Evolutionary conservation across 1,140 invertebrate species (phyloP).

Genomic region (Spodoptera litura): DNA sequence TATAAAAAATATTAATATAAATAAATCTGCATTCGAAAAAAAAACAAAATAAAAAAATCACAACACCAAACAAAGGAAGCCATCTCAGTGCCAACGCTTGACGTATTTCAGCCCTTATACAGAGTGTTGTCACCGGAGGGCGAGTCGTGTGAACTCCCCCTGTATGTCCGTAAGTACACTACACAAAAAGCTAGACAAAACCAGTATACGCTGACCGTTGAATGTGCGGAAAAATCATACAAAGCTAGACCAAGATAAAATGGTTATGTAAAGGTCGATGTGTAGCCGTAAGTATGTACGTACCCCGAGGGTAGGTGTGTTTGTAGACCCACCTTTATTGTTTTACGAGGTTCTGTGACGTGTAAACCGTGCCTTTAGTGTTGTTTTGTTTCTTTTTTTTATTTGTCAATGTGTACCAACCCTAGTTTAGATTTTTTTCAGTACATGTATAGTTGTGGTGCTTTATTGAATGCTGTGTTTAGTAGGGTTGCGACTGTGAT

Average conservation of each 20-base stretch:
- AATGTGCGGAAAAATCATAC: too few species aligned
- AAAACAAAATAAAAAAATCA: not conserved
- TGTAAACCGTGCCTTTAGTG: slow-evolving; percentile 19
- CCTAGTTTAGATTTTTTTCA: slow-evolving; percentile 5
- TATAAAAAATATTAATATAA: too few species aligned
- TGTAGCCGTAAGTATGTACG: not conserved
- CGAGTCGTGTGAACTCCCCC: slow-evolving; percentile 15
- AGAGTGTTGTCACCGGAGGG: slow-evolving; percentile 28
- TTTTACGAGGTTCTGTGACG: slow-evolving; percentile 53
- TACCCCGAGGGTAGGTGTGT: not conserved
- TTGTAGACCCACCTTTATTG: slow-evolving; percentile 55
- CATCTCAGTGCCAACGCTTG: slow-evolving; percentile 10
- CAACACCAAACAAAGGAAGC: not conserved
- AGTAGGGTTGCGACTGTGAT: not conserved
- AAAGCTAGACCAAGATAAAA: too few species aligned
- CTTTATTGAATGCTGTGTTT: not conserved
- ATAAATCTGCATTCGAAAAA: too few species aligned
- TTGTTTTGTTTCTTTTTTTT: slow-evolving; percentile 20
- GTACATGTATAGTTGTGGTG: not conserved
- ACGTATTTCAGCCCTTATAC: slow-evolving; percentile 38
- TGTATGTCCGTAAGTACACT: slow-evolving; percentile 14
- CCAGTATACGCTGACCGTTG: not conserved
- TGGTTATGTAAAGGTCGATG: too few species aligned
- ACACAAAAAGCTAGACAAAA: not conserved
- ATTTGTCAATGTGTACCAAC: not conserved